Evolutionary conservation across 1,140 invertebrate genomes (phyloP).

Genomic region (Drosophila sproati): DNA sequence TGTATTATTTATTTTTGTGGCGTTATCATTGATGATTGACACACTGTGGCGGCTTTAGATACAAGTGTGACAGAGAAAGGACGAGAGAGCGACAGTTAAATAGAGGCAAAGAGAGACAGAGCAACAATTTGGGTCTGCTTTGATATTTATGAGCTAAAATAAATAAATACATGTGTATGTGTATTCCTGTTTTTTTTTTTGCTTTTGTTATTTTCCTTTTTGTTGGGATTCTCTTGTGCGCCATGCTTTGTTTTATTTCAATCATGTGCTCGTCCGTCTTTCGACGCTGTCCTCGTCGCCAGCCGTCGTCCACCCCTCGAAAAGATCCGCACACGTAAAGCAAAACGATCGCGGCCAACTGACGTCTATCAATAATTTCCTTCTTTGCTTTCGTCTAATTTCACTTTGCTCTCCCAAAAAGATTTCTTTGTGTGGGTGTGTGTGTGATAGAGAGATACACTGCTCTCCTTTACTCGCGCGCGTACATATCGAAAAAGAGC

Average conservation of each 20-base stretch:
- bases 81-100: background rate
- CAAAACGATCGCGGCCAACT: constrained; percentile 54
- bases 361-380: constrained; percentile 76
- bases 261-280: constrained; percentile 69
- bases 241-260: constrained; percentile 69
- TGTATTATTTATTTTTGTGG: background rate
- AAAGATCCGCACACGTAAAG: too few relatives aligned
- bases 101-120: too few relatives aligned
- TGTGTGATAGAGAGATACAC: background rate
- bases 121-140: constrained; percentile 40
- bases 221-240: constrained; percentile 59
- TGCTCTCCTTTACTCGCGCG: constrained; percentile 13
- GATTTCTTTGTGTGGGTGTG: constrained; percentile 8
- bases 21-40: constrained; percentile 28
- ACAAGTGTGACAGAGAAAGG: constrained; percentile 7
- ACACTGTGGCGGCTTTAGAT: constrained; percentile 50
- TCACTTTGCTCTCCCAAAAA: constrained; percentile 11
- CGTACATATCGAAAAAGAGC: constrained; percentile 58
- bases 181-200: constrained; percentile 25
- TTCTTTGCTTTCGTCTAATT: constrained; percentile 30
- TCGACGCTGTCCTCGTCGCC: constrained; percentile 38
- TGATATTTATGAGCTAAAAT: constrained; percentile 68
- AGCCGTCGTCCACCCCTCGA: background rate
- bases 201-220: constrained; percentile 34
- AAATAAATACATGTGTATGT: constrained; percentile 39